Base-by-base conservation (phyloP, 2,113 vertebrate genomes). In the Mastomys natalensis region DNA sequence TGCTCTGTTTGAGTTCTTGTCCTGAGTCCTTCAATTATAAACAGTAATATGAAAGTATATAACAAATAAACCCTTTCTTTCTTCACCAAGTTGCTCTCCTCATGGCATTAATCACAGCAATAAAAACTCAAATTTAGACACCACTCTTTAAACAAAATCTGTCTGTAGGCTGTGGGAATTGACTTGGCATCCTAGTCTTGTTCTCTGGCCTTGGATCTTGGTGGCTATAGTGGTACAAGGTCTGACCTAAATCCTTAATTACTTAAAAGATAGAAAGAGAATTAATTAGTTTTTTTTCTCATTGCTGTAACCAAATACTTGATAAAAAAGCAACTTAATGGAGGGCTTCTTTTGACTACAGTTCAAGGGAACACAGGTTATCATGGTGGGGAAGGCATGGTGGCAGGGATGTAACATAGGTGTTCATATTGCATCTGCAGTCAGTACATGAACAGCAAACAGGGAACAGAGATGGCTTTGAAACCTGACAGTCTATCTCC, bases 211-310 rank as follows among this genome's bases (percentile, higher is more conserved):
- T 90, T 93, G 43, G 64, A 72, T 19, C 11, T 89, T 55, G 34
- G 2, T 73, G 45, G 12, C 43, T 81, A 37, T 16, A 34, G 2
- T 92, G 51, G 11, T 34, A 45, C 76, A 64, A 1, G 3, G 37
- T 80, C n/a, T 88, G 76, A 90, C 62, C 58, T 34, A 73, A 93
- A 85, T 72, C 80, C 34, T 12, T 68, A 89, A 51, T 26, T 89
- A 15, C 22, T 43, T 88, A 74, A 94, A 77, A 95, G 10, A 74
- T 55, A 68, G 26, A 70, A 48, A 91, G 15, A 22, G 82, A 34
- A 70, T 78, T 5, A n/a, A 24, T n/a, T n/a, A 24, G 11, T 58
- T 81, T n/a, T 6, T 80, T 51, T 81, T 58, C 51, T 58, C 34
- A 58, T 81, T 53, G 2, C 53, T 81, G 21, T 81, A 21, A 55